phyloP scores from a whole-genome alignment of 1,140 invertebrate genomes.

The Apis florea region DNA sequence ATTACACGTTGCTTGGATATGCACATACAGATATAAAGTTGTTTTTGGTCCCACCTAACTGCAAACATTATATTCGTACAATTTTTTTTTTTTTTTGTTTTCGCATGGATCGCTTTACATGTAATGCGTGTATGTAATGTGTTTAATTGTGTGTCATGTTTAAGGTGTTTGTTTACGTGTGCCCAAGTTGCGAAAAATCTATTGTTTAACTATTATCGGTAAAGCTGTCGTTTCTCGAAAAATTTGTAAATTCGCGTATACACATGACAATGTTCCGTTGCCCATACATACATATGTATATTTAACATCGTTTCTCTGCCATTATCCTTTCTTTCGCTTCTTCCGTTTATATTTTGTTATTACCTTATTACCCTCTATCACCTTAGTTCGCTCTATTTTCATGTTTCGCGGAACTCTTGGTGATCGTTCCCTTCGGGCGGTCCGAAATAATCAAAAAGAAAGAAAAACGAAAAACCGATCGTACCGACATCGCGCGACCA shows the following conservation, averaged over 20 bases:
- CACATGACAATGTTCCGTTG: constrained; percentile 63
- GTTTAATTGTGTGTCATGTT: constrained; percentile 39
- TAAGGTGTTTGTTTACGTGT: constrained; percentile 37
- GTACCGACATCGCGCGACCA: constrained; percentile 10
- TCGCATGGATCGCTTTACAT: constrained; percentile 66
- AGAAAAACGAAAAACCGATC: constrained; percentile 42
- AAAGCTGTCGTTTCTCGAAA: constrained; percentile 66
- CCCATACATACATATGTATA: not conserved
- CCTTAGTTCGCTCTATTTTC: constrained; percentile 4
- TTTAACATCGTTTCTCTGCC: constrained; percentile 26
- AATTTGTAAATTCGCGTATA: constrained; percentile 70
- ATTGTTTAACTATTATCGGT: constrained; percentile 69
- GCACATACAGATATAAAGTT: constrained; percentile 81
- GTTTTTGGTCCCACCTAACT: constrained; percentile 82
- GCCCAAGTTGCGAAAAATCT: constrained; percentile 67
- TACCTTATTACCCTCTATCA: not conserved
- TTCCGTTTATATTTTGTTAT: not conserved
- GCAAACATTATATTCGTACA: constrained; percentile 81
- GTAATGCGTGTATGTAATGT: constrained; percentile 53
- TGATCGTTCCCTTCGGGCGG: constrained; percentile 36
- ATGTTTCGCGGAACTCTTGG: constrained; percentile 32
- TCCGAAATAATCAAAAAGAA: constrained; percentile 34
- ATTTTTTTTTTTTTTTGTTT: constrained; percentile 61
- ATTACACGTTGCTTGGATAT: constrained; percentile 81
- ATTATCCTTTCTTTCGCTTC: not conserved